Percentiles rank a stretch among this genome's conserved stretches.
These are phyloP conservation scores for Dolichomitus sp. DNA, from an alignment of 2,888 invertebrate species.

Conservation along the genomic window DNA sequence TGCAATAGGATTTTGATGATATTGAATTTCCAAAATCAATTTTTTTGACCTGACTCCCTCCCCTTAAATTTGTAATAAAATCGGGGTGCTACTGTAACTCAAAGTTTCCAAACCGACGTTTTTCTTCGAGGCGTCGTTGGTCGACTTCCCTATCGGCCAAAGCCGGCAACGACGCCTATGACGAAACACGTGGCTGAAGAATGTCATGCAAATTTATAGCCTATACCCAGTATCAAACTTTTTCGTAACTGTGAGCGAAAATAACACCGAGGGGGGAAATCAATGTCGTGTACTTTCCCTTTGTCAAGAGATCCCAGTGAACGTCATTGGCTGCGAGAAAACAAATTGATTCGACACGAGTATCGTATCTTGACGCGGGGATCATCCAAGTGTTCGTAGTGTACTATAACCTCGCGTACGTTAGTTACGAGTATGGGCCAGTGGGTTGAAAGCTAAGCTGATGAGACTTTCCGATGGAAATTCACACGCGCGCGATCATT, in stretches of 20 bases:
- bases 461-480: constrained; percentile 53
- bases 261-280: not conserved
- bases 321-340: not conserved
- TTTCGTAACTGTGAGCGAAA: not conserved
- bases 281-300: constrained; percentile 23
- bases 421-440: constrained; percentile 28
- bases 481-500: constrained; percentile 44
- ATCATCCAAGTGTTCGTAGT: not conserved
- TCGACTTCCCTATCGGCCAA: constrained; percentile 14
- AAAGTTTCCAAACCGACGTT: constrained; percentile 22
- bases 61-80: not conserved
- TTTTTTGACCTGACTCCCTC: too few species aligned
- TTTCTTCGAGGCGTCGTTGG: not conserved
- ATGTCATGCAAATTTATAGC: constrained; percentile 1
- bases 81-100: not conserved
- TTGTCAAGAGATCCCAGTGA: constrained; percentile 1
- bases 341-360: constrained; percentile 58
- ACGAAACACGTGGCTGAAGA: constrained; percentile 23
- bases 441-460: constrained; percentile 16
- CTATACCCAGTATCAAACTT: not conserved
- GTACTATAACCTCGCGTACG: not conserved
- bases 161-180: not conserved
- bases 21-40: too few species aligned
- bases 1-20: too few species aligned
- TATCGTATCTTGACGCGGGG: constrained; percentile 31